Base-by-base conservation (phyloP, 92 coral and sea anemone genomes). In the Palythoa caribaeorum region DNA sequence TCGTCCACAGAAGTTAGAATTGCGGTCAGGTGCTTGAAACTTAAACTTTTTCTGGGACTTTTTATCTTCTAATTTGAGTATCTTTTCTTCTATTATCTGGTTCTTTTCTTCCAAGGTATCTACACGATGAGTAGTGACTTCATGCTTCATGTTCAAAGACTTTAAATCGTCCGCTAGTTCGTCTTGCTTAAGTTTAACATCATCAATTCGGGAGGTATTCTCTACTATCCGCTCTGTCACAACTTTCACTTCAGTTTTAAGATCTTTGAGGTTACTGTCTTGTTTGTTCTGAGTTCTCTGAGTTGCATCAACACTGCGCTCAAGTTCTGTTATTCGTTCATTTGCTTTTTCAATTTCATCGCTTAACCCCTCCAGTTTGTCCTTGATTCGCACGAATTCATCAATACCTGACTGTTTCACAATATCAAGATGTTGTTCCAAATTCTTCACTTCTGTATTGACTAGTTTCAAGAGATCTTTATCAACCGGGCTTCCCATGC, bases 401-500 rank as follows among this genome's bases (percentile, higher is more conserved):
- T 89, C 94, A 3, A 68, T 90, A 52, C 88, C 89, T 47, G 60
- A 77, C 48, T 39, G 37, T 55, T 51, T 76, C 9, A 86, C 66
- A 78, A 21, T 40, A 21, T 90, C 79, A 5, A 90, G 70, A 54
- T 92, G 89, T 17, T 71, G 59, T 16, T 37, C 20, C 17, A 96
- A 90, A 38, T 51, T 81, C 19, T 79, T 73, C 38, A 96, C 90
- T 37, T 96, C 96, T 1, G 14, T 72, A 9, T 85, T 88, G 70
- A 96, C 62, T 3, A 96, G 93, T 37, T 90, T 91, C 74, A 96
- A 65, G 9, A 94, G 79, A 80, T 92, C 98, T 35, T 92, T 80
- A 71, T 96, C 98, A n/a, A 96, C 96, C 20, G 94, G 88, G 55
- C 84, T 48, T 20, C 98, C 98, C 76, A 93, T 75, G 87, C 98